Percentiles rank a stretch among this genome's conserved stretches.
Conservation (phyloP, 2,113 vertebrate genomes). For the Cryptoleucopteryx plumbea region DNA sequence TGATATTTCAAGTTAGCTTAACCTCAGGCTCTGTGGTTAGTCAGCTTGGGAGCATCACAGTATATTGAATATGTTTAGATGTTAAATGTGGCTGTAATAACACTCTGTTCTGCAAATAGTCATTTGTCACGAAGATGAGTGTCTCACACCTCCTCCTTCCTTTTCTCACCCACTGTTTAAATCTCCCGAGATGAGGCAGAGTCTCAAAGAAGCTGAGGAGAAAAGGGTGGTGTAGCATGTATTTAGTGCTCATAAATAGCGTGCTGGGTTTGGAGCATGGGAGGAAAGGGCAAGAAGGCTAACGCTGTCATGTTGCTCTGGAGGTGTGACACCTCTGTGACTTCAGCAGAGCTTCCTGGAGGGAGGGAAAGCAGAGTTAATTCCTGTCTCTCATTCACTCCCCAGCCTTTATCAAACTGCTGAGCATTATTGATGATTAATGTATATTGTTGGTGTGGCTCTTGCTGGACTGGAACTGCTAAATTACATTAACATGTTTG, state of each 20-base stretch:
- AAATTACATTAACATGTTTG: slow-evolving; percentile 40
- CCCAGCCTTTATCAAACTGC: neutral
- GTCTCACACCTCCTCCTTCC: slow-evolving; percentile 65
- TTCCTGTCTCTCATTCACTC: neutral
- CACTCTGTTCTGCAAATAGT: slow-evolving; percentile 36
- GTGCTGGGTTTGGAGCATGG: neutral
- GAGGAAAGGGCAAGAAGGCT: neutral
- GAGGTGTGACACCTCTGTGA: neutral
- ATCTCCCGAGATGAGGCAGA: slow-evolving; percentile 6
- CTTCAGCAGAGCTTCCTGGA: neutral
- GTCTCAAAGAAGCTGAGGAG: neutral
- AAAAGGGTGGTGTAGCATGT: neutral
- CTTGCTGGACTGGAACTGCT: slow-evolving; percentile 18
- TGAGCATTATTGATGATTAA: neutral
- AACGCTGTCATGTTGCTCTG: neutral
- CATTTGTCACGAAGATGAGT: slow-evolving; percentile 53
- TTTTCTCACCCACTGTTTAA: slow-evolving; percentile 47
- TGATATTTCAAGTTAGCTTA: neutral
- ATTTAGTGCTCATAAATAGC: neutral
- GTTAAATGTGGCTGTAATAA: slow-evolving; percentile 25
- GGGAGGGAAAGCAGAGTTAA: neutral
- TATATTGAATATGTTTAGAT: neutral
- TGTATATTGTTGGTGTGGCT: neutral
- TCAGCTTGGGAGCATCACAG: neutral
- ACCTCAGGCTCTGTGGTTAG: neutral